Conservation (phyloP, 2,113 vertebrate genomes). For the Heterotilapia buettikoferi region DNA sequence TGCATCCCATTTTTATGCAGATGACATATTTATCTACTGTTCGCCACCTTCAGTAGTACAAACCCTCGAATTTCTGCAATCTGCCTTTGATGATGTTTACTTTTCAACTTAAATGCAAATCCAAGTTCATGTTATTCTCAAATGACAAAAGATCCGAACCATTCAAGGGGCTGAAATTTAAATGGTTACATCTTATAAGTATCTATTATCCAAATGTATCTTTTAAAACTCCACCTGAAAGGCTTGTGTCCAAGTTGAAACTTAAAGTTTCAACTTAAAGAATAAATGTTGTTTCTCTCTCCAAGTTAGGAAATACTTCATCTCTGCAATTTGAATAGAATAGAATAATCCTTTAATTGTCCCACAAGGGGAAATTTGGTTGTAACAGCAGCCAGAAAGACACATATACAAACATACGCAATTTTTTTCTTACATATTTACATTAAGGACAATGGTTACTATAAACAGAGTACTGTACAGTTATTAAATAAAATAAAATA, state of each 20-base stretch:
- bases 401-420: background rate
- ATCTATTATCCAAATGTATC: background rate
- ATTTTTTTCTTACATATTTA: too few species aligned
- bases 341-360: background rate
- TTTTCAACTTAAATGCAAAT: background rate
- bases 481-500: background rate
- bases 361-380: background rate
- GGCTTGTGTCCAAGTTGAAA: background rate
- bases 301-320: background rate
- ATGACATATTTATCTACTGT: background rate
- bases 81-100: fast-evolving
- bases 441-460: too few species aligned
- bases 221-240: background rate
- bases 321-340: background rate
- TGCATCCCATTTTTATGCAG: background rate
- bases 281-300: background rate
- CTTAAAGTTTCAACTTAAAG: background rate
- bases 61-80: background rate
- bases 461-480: fast-evolving
- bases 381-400: background rate
- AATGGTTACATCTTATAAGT: background rate
- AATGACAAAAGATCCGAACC: background rate
- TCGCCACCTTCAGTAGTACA: fast-evolving
- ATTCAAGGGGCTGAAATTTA: background rate
- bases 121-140: background rate